A percentile compares a stretch with the other conserved stretches of the same genome.
phyloP scores from a whole-genome alignment of 2,113 vertebrate species.

The Indri indri region DNA sequence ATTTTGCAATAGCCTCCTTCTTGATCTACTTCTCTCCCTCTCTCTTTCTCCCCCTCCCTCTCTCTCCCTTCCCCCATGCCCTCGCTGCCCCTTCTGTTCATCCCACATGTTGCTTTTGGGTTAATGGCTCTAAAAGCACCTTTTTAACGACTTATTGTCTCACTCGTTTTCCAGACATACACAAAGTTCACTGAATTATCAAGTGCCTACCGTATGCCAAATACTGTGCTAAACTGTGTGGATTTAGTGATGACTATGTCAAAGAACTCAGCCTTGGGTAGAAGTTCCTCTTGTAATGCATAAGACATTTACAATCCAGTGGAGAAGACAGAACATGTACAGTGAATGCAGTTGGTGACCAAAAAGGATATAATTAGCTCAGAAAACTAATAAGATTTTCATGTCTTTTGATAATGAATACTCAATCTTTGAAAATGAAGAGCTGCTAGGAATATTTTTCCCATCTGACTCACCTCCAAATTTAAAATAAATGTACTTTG shows the following conservation, averaged over 20 bases:
- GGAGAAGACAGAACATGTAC: neutral
- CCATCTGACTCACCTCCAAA: neutral
- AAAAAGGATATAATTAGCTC: neutral
- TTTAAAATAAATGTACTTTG: neutral
- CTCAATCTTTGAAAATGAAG: neutral
- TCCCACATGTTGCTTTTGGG: neutral
- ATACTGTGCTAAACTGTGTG: neutral
- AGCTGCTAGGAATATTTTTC: neutral
- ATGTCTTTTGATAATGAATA: neutral
- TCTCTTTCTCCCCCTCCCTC: too few species aligned
- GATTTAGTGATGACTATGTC: neutral
- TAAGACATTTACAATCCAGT: neutral
- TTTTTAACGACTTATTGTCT: neutral
- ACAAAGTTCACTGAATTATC: neutral
- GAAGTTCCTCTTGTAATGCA: neutral
- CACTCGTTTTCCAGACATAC: constrained; percentile 9
- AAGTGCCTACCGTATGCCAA: neutral
- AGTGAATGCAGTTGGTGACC: neutral
- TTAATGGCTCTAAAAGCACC: neutral
- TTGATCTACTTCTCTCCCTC: neutral
- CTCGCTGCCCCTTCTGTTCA: neutral
- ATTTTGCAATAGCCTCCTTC: neutral
- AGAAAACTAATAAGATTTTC: neutral
- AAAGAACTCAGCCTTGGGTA: neutral
- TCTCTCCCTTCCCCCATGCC: neutral